Evolutionary conservation across 2,113 vertebrate species (phyloP).

Genomic region (Clupea harengus): DNA sequence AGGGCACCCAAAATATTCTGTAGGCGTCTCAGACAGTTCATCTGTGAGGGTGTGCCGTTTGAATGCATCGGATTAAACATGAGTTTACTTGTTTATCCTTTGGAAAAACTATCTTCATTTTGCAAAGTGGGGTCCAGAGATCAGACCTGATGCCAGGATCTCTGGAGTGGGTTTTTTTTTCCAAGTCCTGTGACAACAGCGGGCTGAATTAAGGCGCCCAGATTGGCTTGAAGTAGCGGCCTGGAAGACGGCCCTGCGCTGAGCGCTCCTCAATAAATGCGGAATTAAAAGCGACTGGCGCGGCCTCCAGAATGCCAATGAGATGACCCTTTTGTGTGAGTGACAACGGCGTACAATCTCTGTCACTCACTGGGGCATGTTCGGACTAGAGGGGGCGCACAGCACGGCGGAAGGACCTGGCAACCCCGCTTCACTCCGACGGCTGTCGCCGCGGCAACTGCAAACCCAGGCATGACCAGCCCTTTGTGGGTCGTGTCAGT

Average conservation of each 20-base stretch:
- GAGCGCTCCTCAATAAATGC: constrained; percentile 63
- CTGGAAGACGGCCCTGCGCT: constrained; percentile 50
- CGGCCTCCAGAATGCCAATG: constrained; percentile 71
- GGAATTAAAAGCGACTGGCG: constrained; percentile 50
- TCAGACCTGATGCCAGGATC: neutral
- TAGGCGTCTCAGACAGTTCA: neutral
- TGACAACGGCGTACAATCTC: constrained; percentile 60
- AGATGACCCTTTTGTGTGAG: constrained; percentile 72
- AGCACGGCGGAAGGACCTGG: constrained; percentile 51
- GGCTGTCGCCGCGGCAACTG: constrained; percentile 59
- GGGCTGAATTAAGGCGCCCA: constrained; percentile 44
- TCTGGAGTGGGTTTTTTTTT: neutral
- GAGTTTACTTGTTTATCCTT: neutral
- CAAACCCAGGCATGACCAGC: constrained; percentile 43
- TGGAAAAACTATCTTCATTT: neutral
- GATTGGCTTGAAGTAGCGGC: constrained; percentile 42
- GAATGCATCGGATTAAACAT: neutral
- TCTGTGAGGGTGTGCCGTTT: neutral
- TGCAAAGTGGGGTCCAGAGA: constrained; percentile 10
- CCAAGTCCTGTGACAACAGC: constrained; percentile 48
- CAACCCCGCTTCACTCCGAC: constrained; percentile 58
- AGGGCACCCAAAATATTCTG: too few relatives aligned
- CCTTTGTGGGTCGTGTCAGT: constrained; percentile 53
- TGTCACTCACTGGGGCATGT: constrained; percentile 61
- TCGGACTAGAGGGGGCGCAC: constrained; percentile 55